Evolutionary conservation across 2,113 vertebrate species (phyloP), one percentile per base, ranked within the genome.

Genomic region (Lichenostomus cassidix): DNA sequence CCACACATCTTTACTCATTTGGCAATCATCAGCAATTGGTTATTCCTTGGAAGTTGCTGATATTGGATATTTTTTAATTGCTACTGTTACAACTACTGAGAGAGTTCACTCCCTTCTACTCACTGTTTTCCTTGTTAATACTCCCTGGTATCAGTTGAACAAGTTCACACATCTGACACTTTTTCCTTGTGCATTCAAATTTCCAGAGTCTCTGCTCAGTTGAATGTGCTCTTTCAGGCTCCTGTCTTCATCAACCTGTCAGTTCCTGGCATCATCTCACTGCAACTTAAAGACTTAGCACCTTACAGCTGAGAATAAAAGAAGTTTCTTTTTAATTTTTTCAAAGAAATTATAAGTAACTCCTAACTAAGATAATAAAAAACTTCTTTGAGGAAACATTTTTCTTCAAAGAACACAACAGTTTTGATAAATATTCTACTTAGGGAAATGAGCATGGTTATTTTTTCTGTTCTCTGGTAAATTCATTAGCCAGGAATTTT

Each of bases 381-480:
- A 68, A 31, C 5, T 20, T 70, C 39, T 42, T 5, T 7, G 23
- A 59, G 15, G 33, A 56, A 84, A 64, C 5, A 16, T 37, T 89
- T 89, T 74, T 44, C 18, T 24, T 37, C 37, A 49, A 60, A 68
- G 12, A 76, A 11, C 12, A 24, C 27, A 75, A 64, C 4, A 50
- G 23, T 33, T 83, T 50, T 33, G 28, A 70, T 27, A 58, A 86
- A 64, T 39, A 42, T 6, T 59, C 25, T 59, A 14, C 33, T 91
- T 2, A 50, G 35, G 31, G 67, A 75, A 63, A 41, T 2, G 0
- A 86, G 9, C 0, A 0, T 12, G 7, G 14, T 53, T 83, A 10
- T 73, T 27, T 67, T 65, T 65, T 67, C 47, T 67, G 37, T 37
- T 78, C 28, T 31, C 60, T 1, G 0, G 24, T 41, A 56, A 76